Conservation (phyloP, 2,797 vertebrate species). For the Alosa sapidissima region DNA sequence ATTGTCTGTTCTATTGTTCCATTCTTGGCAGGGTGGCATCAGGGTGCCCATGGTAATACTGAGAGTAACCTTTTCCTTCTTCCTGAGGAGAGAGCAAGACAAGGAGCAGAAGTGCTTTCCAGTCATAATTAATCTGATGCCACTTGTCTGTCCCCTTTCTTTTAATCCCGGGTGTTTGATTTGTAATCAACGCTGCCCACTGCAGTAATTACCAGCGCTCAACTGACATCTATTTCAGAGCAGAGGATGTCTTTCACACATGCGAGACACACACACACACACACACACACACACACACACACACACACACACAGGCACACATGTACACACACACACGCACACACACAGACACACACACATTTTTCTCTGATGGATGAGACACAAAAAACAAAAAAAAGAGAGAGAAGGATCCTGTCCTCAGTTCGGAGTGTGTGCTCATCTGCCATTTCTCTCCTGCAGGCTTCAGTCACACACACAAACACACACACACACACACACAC, state of each 20-base stretch:
- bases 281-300: not conserved
- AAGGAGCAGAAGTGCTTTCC: not conserved
- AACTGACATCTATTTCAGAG: conserved; percentile 19
- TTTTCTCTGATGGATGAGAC: not conserved
- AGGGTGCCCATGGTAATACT: not conserved
- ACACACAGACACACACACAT: not conserved
- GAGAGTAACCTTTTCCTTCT: not conserved
- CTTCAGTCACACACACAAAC: not conserved
- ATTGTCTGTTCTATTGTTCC: not conserved
- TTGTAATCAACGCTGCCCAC: conserved; percentile 21
- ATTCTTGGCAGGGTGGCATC: not conserved
- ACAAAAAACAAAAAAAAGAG: not conserved
- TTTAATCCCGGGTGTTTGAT: conserved; percentile 14
- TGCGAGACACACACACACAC: not conserved
- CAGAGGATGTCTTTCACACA: conserved; percentile 5
- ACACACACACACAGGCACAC: not conserved
- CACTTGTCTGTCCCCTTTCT: conserved; percentile 40
- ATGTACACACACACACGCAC: not conserved
- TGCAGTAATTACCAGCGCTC: not conserved
- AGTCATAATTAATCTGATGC: conserved; percentile 27
- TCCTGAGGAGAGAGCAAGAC: not conserved
- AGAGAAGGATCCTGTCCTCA: not conserved
- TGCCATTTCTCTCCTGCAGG: conserved; percentile 3
- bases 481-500: conserved; percentile 12
- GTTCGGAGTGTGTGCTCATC: not conserved